phyloP scores from a whole-genome alignment of 2,888 invertebrate species.

The Pollenia griseotomentosa region DNA sequence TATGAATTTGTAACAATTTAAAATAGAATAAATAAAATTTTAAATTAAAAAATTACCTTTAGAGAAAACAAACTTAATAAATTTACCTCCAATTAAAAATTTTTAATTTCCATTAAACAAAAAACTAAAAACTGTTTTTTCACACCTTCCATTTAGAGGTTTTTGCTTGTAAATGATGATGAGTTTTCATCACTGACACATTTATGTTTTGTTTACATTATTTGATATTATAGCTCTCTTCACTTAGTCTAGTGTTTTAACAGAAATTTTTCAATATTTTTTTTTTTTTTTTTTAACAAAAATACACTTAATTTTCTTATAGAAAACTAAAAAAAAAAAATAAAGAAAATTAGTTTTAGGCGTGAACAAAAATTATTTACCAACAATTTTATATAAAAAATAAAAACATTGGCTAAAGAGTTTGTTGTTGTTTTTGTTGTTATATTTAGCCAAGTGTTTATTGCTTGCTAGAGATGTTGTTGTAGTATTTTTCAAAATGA shows the following conservation, averaged over 20 bases:
- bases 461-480: slow-evolving; percentile 24
- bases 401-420: slow-evolving; percentile 13
- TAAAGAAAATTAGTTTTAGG: slow-evolving; percentile 64
- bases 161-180: slow-evolving; percentile 60
- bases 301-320: background rate
- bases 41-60: slow-evolving; percentile 7
- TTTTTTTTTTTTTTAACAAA: slow-evolving; percentile 41
- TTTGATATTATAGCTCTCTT: slow-evolving; percentile 46
- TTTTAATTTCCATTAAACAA: background rate
- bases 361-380: slow-evolving; percentile 60
- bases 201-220: slow-evolving; percentile 83
- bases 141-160: slow-evolving; percentile 80
- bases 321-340: background rate
- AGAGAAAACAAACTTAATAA: slow-evolving; percentile 19
- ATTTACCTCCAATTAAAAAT: slow-evolving; percentile 49
- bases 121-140: slow-evolving; percentile 74
- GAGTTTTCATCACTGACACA: slow-evolving; percentile 81
- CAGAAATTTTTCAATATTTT: background rate
- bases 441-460: slow-evolving; percentile 50
- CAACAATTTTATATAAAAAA: slow-evolving; percentile 26
- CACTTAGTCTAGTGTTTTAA: slow-evolving; percentile 75
- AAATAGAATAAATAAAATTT: slow-evolving; percentile 69
- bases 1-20: slow-evolving; percentile 76
- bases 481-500: slow-evolving; percentile 53
- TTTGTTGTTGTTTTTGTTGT: slow-evolving; percentile 9